Base-by-base conservation (phyloP, 2,113 vertebrate species). In the Trachemys scripta region DNA sequence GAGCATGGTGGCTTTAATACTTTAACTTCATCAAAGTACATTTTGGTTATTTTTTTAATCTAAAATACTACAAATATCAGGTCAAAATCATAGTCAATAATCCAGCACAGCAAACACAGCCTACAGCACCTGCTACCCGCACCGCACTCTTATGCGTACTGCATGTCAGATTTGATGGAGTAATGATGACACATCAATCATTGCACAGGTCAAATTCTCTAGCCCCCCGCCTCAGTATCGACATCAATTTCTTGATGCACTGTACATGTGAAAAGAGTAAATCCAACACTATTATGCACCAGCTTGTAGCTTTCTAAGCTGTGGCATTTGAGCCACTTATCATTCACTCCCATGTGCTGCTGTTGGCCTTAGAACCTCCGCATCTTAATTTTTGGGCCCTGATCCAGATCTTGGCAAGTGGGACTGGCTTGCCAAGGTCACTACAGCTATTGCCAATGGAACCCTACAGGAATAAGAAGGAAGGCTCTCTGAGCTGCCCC, bases 21-120 rank as follows among this genome's bases (percentile, higher is more conserved):
- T 94, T 93, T 89, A 93, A 92, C 80, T 89, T 92, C 89, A 96
- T 93, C 97, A 85, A 96, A 97, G 91, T 84, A 65, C 51, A 16
- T 82, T 49, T 24, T 0, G 62, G 16, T 14, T n/a, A 87, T 80
- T 16, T 6, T 6, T 76, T 54, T 31, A 24, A 5, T 81, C 89
- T 87, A 90, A 94, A 96, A 75, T 8, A 80, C 35, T 62, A 62
- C 93, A 97, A 95, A 96, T 87, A 96, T 89, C 94, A 90, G 84
- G 95, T 91, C n/a, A 80, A 59, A 90, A 84, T 85, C 76, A 91
- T 95, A 93, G 87, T 22, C 69, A 96, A 94, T 76, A 89, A 92
- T 85, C 75, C 45, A 19, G 25, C n/a, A 69, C 76, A 82, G 84
- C 81, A 85, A 90, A 84, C 72, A 90, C 12, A 2, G 10, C 5